Percentiles rank a stretch among this genome's conserved stretches.
Evolutionary conservation across 2,888 invertebrate species (phyloP).

Genomic region (Agriopis aurantiaria): DNA sequence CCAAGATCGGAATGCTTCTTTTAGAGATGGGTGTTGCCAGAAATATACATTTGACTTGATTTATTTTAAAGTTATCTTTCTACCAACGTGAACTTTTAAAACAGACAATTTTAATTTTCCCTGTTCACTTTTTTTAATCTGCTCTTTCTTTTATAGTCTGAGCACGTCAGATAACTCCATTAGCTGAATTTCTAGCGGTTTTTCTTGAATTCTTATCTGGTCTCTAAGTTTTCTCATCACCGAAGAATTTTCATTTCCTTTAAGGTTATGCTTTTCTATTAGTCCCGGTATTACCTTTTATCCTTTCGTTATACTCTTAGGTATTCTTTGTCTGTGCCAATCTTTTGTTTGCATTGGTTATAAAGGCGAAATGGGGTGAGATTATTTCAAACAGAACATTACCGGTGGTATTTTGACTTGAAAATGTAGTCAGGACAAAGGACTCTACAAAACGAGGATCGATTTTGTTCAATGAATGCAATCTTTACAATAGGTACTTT

Average conservation of each 20-base stretch:
- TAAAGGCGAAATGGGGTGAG: slow-evolving; percentile 54
- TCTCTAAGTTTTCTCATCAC: slow-evolving; percentile 67
- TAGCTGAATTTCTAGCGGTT: slow-evolving; percentile 58
- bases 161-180: slow-evolving; percentile 55
- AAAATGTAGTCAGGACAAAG: slow-evolving; percentile 33
- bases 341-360: slow-evolving; percentile 59
- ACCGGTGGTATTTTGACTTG: slow-evolving; percentile 44
- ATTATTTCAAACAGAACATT: slow-evolving; percentile 56
- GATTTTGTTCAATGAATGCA: slow-evolving; percentile 19
- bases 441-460: slow-evolving; percentile 23
- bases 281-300: slow-evolving; percentile 51
- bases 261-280: slow-evolving; percentile 53
- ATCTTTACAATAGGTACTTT: slow-evolving; percentile 19
- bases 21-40: no score
- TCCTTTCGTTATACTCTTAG: slow-evolving; percentile 51
- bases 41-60: neutral
- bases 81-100: slow-evolving; percentile 9
- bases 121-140: slow-evolving; percentile 51
- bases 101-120: slow-evolving; percentile 41
- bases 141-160: slow-evolving; percentile 54
- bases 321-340: slow-evolving; percentile 51
- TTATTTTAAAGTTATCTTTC: neutral
- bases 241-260: slow-evolving; percentile 61
- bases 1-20: no score
- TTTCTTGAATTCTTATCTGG: slow-evolving; percentile 55